Conservation (phyloP, 2,113 vertebrate species). For the Camelus bactrianus region DNA sequence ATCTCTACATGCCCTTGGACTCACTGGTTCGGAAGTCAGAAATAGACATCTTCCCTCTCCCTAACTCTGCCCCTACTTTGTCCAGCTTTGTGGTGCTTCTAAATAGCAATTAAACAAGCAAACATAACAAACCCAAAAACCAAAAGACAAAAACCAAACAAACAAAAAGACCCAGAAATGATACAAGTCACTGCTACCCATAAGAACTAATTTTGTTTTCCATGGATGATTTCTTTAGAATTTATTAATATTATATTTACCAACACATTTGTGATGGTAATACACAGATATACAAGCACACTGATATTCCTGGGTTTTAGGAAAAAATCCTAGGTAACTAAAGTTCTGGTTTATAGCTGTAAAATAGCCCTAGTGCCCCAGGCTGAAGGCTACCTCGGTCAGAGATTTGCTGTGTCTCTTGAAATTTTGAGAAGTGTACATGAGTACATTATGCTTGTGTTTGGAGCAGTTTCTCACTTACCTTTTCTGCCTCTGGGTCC, state of each 20-base stretch:
- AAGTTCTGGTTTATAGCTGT: not conserved
- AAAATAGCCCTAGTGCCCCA: not conserved
- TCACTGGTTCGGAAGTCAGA: not conserved
- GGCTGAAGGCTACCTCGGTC: not conserved
- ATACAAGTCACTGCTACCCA: not conserved
- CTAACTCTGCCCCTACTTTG: not conserved
- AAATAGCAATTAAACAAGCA: not conserved
- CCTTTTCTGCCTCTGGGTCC: not conserved
- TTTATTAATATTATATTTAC: not conserved
- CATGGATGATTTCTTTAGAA: not conserved
- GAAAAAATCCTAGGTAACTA: not conserved
- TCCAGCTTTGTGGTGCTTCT: not conserved
- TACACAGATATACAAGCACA: not conserved
- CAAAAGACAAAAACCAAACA: not conserved
- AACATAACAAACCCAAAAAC: not conserved
- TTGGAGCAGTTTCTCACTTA: too few species aligned
- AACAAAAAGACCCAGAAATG: not conserved
- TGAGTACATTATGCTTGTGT: fast-evolving
- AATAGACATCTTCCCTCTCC: not conserved
- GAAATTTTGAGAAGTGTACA: not conserved
- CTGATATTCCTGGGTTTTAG: not conserved
- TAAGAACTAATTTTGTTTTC: not conserved
- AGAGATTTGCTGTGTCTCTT: not conserved
- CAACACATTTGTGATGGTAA: not conserved
- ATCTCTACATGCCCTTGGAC: not conserved